These are phyloP conservation scores for Oryctes rhinoceros DNA, from an alignment of 1,140 invertebrate species.

Conservation along the genomic window DNA sequence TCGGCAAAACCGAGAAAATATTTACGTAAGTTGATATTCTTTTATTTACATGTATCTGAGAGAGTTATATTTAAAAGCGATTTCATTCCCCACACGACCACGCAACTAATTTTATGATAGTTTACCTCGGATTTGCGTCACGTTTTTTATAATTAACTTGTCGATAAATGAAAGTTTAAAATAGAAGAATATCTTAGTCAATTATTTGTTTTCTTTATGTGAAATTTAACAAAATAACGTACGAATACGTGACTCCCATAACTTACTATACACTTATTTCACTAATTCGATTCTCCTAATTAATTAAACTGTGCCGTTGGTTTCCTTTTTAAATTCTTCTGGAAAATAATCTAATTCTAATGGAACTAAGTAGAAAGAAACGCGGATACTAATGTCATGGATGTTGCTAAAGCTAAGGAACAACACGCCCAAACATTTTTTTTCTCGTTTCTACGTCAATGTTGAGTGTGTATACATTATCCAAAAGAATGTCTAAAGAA, in stretches of 20 bases:
- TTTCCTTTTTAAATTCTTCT: too few relatives aligned
- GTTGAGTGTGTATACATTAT: constrained; percentile 4
- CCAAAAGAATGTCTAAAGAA: background rate
- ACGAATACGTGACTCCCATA: background rate
- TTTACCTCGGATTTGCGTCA: constrained; percentile 13
- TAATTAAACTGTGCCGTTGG: too few relatives aligned
- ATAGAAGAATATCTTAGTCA: background rate
- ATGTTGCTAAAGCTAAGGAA: too few relatives aligned
- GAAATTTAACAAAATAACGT: background rate
- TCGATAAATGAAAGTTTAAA: constrained; percentile 1
- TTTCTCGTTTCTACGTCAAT: background rate
- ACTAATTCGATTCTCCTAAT: too few relatives aligned
- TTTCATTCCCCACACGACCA: background rate
- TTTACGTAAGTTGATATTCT: background rate
- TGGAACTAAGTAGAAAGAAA: too few relatives aligned
- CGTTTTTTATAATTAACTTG: constrained; percentile 9
- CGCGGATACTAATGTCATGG: too few relatives aligned
- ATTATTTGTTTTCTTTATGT: background rate
- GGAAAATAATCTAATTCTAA: too few relatives aligned
- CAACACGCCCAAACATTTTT: constrained; percentile 3
- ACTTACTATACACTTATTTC: too few relatives aligned
- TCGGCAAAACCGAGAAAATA: background rate
- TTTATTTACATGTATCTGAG: background rate
- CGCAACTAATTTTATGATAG: background rate
- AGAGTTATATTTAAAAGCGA: constrained; percentile 13